Base-by-base conservation (phyloP, 2,888 invertebrate genomes). In the Uloborus plumipes region DNA sequence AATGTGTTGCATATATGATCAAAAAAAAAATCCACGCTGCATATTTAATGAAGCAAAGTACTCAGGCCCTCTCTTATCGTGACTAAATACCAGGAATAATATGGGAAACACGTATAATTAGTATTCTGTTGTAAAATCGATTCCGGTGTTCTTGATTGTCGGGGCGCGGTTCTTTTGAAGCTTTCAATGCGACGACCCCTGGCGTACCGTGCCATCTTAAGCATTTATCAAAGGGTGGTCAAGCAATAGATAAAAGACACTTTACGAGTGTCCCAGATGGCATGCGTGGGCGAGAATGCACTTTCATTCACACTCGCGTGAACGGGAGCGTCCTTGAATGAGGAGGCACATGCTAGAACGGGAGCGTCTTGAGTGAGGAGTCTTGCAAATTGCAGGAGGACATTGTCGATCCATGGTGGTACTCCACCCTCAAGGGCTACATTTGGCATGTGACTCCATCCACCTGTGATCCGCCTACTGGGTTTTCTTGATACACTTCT, bases 401-500 rank as follows among this genome's bases (percentile, higher is more conserved):
- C 83, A 76, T 69, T 59, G 74, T 26, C 62, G 73, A 66, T 55
- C 72, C 72, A 69, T 61, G 64, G 22, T 66, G 65, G 71, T 59
- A 70, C 72, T 71, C 77, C 73, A 76, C 83, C 76, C 83, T 72
- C 53, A 7, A 66, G 50, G 75, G 71, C 58, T 59, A 77, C 83
- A 47, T 20, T 16, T 58, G 83, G 83, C 72, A 83, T 83, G 83
- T 65, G 83, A 83, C 83, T 77, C 58, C 59, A 55, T 55, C 47
- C 69, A 74, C 76, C 71, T 71, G 76, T 50, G 71, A 31, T 64
- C 76, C 83, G 77, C 83, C 83, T 75, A 77, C 71, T 53, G 71
- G 49, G 55, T 74, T 80, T 74, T 64, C 74, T 70, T 74, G 80
- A 81, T 81, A 81, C 74, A 81, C 80, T 81, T 81, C 69, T 69